Percentiles rank a stretch among this genome's conserved stretches.
Conservation (phyloP, 1,140 invertebrate genomes). For the Macrosteles quadrilineatus region DNA sequence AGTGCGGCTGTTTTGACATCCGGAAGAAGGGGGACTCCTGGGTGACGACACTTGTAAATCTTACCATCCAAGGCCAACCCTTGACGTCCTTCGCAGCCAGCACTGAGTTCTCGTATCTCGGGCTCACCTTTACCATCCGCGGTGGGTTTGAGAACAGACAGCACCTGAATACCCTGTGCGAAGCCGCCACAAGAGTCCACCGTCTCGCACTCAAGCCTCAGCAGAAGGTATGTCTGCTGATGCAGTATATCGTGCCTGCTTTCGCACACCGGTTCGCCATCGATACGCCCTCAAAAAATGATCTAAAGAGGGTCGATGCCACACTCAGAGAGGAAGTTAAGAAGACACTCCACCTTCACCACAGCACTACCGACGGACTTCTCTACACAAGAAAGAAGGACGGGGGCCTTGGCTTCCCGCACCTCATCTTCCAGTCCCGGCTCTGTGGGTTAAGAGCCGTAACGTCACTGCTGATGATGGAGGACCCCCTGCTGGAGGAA, state of each 20-base stretch:
- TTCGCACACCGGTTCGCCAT: conserved; percentile 13
- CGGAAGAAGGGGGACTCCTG: not conserved
- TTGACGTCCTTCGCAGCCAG: not conserved
- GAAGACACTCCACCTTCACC: conserved; percentile 27
- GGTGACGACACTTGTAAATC: not conserved
- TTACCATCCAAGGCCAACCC: not conserved
- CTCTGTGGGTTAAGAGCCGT: not conserved
- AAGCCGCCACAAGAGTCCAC: not conserved
- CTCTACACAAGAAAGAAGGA: conserved; percentile 29
- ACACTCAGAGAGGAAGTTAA: conserved; percentile 7
- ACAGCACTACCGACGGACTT: conserved; percentile 15
- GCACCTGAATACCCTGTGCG: not conserved
- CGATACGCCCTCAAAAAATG: not conserved
- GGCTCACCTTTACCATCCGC: conserved; percentile 3
- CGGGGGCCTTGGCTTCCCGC: conserved; percentile 31
- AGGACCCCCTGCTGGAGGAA: not conserved
- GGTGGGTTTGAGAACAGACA: not conserved
- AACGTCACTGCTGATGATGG: not conserved
- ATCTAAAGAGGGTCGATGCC: not conserved
- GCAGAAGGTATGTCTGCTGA: conserved; percentile 29
- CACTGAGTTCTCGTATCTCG: not conserved
- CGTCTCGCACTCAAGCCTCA: conserved; percentile 21
- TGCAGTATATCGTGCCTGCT: conserved; percentile 24
- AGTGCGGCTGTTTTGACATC: not conserved
- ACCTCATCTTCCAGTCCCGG: not conserved